Percentiles rank a stretch among this genome's conserved stretches.
Conservation (phyloP, 2,888 invertebrate species). For the Eristalis arbustorum region DNA sequence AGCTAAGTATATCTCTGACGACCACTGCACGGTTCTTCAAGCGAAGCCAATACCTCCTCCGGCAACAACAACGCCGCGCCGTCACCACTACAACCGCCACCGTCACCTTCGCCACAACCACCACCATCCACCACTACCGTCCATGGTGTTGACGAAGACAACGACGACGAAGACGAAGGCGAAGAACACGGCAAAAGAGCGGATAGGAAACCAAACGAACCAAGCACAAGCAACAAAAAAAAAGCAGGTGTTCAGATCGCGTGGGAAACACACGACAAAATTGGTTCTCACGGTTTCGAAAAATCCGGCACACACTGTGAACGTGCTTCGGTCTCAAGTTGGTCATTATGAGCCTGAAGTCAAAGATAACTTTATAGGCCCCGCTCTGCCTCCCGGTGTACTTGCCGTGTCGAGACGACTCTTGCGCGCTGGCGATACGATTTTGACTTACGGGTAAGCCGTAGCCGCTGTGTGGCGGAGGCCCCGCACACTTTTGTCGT, state of each 20-base stretch:
- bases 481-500: slow-evolving; percentile 34
- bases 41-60: slow-evolving; percentile 24
- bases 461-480: slow-evolving; percentile 24
- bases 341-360: slow-evolving; percentile 61
- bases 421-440: slow-evolving; percentile 42
- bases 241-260: slow-evolving; percentile 81
- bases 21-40: slow-evolving; percentile 12
- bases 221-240: slow-evolving; percentile 54
- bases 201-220: slow-evolving; percentile 30
- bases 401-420: slow-evolving; percentile 28
- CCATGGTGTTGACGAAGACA: slow-evolving; percentile 30
- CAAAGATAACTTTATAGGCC: slow-evolving; percentile 43
- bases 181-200: slow-evolving; percentile 45
- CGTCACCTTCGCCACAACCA: background rate
- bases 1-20: slow-evolving; percentile 52
- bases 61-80: background rate
- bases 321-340: slow-evolving; percentile 64
- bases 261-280: slow-evolving; percentile 81
- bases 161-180: slow-evolving; percentile 33
- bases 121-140: background rate
- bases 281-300: slow-evolving; percentile 80
- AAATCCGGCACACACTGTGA: slow-evolving; percentile 75
- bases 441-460: slow-evolving; percentile 25
- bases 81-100: too few species aligned
- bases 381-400: slow-evolving; percentile 26